A percentile compares a stretch with the other conserved stretches of the same genome.
These are phyloP conservation scores for Eleginops maclovinus DNA, from an alignment of 2,113 vertebrate genomes.

Conservation along the genomic window DNA sequence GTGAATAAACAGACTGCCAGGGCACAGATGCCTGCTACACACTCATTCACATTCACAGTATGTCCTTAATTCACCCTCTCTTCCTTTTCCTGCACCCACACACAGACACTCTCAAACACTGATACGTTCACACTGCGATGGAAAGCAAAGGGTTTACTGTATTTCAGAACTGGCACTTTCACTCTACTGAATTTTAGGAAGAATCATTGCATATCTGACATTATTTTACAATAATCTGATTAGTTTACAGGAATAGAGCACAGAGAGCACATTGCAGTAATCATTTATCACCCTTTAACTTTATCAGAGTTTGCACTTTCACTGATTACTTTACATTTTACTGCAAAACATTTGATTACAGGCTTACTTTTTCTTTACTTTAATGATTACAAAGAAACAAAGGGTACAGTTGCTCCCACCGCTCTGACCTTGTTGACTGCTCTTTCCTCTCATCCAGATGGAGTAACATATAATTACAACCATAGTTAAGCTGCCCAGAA, in stretches of 20 bases:
- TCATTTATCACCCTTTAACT: constrained; percentile 7
- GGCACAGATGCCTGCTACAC: constrained; percentile 41
- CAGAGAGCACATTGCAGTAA: background rate
- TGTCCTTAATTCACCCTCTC: background rate
- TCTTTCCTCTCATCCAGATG: constrained; percentile 52
- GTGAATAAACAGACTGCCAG: background rate
- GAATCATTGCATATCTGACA: background rate
- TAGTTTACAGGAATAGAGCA: background rate
- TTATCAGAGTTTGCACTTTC: constrained; percentile 10
- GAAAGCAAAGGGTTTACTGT: background rate
- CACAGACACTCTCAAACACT: background rate
- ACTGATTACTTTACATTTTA: constrained; percentile 10
- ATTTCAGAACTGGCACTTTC: background rate
- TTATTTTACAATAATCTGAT: background rate
- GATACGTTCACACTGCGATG: background rate
- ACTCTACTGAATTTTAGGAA: background rate
- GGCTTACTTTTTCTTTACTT: background rate
- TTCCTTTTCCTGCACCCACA: constrained; percentile 26
- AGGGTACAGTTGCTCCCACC: constrained; percentile 15
- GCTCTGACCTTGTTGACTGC: constrained; percentile 33
- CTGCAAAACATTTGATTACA: constrained; percentile 25
- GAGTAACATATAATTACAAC: constrained; percentile 72
- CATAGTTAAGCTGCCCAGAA: constrained; percentile 58
- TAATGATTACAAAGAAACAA: constrained; percentile 13
- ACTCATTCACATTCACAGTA: constrained; percentile 24